Evolutionary conservation across 2,888 invertebrate genomes (phyloP).

Genomic region (Aspidiotus destructor): DNA sequence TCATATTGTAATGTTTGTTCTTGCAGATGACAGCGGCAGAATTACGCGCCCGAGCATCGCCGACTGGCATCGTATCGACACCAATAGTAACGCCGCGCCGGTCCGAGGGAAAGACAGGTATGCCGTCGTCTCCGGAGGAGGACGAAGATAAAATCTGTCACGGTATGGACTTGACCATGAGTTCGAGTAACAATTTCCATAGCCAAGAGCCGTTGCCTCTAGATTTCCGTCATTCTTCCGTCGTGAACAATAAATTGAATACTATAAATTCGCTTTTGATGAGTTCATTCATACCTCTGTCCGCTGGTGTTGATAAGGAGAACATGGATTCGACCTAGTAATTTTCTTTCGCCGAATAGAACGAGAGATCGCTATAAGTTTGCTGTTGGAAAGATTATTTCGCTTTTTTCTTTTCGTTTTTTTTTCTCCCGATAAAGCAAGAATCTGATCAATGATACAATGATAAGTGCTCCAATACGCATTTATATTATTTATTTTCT

Average conservation of each 20-base stretch:
- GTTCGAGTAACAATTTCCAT: conserved; percentile 46
- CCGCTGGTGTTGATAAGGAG: conserved; percentile 16
- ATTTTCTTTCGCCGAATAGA: neutral
- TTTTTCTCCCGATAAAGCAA: neutral
- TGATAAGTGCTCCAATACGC: too few species aligned
- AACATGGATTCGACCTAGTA: conserved; percentile 12
- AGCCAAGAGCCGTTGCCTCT: conserved; percentile 39
- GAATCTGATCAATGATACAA: too few species aligned
- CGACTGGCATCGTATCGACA: conserved; percentile 51
- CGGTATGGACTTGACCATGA: conserved; percentile 67
- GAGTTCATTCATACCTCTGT: neutral
- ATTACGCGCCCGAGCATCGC: conserved; percentile 71
- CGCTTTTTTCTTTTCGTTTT: neutral
- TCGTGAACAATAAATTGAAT: conserved; percentile 13
- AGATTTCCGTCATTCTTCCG: conserved; percentile 19
- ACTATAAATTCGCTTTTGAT: neutral
- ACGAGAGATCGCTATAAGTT: conserved; percentile 2
- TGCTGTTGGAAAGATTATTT: neutral
- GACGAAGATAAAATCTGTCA: conserved; percentile 59
- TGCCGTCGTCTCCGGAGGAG: conserved; percentile 50
- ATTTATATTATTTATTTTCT: too few species aligned
- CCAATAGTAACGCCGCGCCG: conserved; percentile 4
- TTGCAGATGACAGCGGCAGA: conserved; percentile 53
- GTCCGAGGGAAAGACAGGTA: conserved; percentile 17
- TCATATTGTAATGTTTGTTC: neutral